A percentile compares a stretch with the other conserved stretches of the same genome.
Conservation (phyloP, 2,113 vertebrate species). For the Coregonus clupeaformis region DNA sequence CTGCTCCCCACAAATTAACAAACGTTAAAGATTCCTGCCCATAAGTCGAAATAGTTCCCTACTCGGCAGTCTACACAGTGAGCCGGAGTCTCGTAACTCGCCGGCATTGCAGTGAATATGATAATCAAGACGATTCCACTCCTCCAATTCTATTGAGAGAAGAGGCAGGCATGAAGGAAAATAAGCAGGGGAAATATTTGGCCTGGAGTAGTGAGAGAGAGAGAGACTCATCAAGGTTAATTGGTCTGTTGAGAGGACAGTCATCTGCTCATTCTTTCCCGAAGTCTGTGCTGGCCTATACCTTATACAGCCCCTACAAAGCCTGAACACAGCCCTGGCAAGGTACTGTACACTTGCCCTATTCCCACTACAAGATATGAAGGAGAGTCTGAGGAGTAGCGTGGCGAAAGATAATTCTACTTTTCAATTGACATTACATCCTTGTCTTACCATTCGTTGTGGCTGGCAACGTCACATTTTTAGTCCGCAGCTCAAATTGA, state of each 20-base stretch:
- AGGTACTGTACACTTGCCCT: no score
- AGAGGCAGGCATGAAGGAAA: slow-evolving; percentile 25
- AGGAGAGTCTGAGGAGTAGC: no score
- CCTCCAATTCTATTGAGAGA: slow-evolving; percentile 5
- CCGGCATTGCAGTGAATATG: slow-evolving; percentile 46
- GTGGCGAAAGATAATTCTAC: no score
- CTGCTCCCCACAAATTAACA: slow-evolving; percentile 42
- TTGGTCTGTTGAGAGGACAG: slow-evolving; percentile 75
- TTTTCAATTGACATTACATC: no score
- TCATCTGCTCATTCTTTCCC: slow-evolving; percentile 64
- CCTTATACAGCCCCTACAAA: not conserved
- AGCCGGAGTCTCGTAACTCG: not conserved
- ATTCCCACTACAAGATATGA: no score
- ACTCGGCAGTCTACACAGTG: slow-evolving; percentile 38
- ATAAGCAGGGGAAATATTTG: slow-evolving; percentile 68
- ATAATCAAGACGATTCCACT: slow-evolving; percentile 56
- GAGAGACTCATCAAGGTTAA: slow-evolving; percentile 79
- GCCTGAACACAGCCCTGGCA: not conserved
- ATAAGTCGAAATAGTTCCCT: slow-evolving; percentile 57
- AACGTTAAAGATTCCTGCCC: slow-evolving; percentile 35
- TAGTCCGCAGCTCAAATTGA: no score
- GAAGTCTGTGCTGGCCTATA: slow-evolving; percentile 21
- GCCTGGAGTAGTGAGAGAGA: slow-evolving; percentile 64
- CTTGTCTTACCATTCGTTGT: no score
- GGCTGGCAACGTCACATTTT: no score